Evolutionary conservation across 2,113 vertebrate genomes (phyloP).

Genomic region (Brachypteracias leptosomus): DNA sequence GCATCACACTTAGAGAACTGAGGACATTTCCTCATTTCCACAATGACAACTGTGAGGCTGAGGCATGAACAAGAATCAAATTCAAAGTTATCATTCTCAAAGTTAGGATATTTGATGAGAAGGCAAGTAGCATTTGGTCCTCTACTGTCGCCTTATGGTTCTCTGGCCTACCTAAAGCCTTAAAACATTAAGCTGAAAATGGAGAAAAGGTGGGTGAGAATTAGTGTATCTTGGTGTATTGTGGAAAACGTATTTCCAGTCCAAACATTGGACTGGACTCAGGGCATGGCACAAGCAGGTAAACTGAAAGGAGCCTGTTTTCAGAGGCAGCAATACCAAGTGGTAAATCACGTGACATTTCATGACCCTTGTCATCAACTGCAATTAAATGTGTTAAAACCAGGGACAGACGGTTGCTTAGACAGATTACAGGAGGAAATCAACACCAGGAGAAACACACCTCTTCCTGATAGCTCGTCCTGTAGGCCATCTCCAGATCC

Average conservation of each 20-base stretch:
- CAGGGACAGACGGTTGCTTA: not conserved
- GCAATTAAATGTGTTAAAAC: not conserved
- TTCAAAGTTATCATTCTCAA: not conserved
- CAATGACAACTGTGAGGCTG: not conserved
- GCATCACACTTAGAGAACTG: not conserved
- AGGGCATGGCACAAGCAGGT: not conserved
- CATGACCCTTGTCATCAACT: not conserved
- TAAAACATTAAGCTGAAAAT: not conserved
- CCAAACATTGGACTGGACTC: not conserved
- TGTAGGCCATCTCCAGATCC: conserved; percentile 87
- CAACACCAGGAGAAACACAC: conserved; percentile 57
- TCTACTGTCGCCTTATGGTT: not conserved
- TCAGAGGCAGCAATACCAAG: not conserved
- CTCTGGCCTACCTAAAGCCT: not conserved
- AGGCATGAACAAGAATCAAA: not conserved
- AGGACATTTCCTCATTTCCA: not conserved
- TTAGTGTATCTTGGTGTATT: not conserved
- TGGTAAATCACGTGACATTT: not conserved
- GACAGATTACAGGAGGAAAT: not conserved
- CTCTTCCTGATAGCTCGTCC: conserved; percentile 93
- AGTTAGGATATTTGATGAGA: not conserved
- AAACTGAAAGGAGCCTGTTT: not conserved
- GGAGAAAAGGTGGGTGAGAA: not conserved
- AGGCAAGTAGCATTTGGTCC: not conserved
- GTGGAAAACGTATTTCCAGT: not conserved